Conservation (phyloP, 2,888 invertebrate genomes). For the Octodonta nipae region DNA sequence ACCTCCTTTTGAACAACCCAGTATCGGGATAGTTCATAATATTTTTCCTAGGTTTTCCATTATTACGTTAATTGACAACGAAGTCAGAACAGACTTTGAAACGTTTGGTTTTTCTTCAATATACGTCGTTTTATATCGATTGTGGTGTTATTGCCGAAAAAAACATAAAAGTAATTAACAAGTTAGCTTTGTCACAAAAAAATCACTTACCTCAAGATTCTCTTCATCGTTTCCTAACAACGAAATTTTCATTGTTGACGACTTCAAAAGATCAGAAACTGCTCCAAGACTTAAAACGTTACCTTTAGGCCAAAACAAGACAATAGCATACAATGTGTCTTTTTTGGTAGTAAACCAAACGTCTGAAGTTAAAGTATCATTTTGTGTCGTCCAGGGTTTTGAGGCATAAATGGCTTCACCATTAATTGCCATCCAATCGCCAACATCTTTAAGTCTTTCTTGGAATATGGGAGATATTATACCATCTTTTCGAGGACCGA, state of each 20-base stretch:
- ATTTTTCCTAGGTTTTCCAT: no score
- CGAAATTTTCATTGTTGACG: conserved; percentile 26
- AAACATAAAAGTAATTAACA: no score
- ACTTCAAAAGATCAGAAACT: conserved; percentile 22
- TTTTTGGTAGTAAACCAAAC: conserved; percentile 27
- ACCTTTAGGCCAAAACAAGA: conserved; percentile 55
- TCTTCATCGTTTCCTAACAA: conserved; percentile 40
- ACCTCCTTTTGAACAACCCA: no score
- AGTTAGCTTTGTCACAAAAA: no score
- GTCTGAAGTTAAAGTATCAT: conserved; percentile 53
- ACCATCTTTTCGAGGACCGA: conserved; percentile 83
- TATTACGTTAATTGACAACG: no score
- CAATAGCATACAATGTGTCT: conserved; percentile 49
- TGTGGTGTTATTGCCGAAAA: no score
- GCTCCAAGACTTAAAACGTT: conserved; percentile 38
- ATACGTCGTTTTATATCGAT: no score
- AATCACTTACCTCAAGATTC: conserved; percentile 21
- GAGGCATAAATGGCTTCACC: conserved; percentile 76
- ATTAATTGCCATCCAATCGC: conserved; percentile 64
- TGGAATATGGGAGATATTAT: conserved; percentile 74
- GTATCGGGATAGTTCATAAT: no score
- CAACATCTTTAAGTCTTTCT: conserved; percentile 66
- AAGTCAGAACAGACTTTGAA: no score
- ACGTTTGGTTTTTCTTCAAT: no score
- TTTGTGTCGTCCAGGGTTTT: conserved; percentile 68